Evolutionary conservation across 1,140 invertebrate genomes (phyloP), one percentile per base, ranked within the genome.

Genomic region (Pantala flavescens): DNA sequence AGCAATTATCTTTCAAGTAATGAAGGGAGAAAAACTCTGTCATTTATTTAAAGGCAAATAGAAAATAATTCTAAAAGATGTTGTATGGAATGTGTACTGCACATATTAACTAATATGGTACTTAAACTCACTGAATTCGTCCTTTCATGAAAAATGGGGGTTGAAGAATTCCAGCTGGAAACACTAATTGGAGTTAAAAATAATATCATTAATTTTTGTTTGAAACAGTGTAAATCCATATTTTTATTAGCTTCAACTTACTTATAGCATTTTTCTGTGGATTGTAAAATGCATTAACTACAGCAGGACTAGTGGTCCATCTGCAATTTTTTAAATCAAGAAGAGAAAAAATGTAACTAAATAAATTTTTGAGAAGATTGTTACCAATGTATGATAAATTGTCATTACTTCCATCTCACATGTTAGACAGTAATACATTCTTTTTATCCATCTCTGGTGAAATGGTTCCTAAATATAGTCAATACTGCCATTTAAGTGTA

Each of bases 231-330:
- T 36, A 9, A 2, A 36, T 36, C 28, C 2, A 72, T 21, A 63
- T 43, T 19, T 71, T 75, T 36, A 49, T 23, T n/a, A n/a, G n/a
- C n/a, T n/a, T 24, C 12, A 43, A 49, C 71, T 71, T 80, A 85
- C 84, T 83, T 43, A 87, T 87, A 75, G 85, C 83, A 78, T 87
- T 87, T 76, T 82, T 82, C 55, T 83, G 82, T 12, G 83, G 82
- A 70, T 80, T 83, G 77, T 87, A 87, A 76, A 84, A 87, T 14
- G 86, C 86, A 79, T 87, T 87, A 11, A 87, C 86, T 43, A 85
- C 82, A 16, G 82, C 83, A 12, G 84, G 84, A 28, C 81, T 81
- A 19, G 81, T 83, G 23, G 77, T 76, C 82, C 82, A 83, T 28
- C 81, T 81, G 49, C 75, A 74, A 75, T 71, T 75, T 19, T 3